A percentile compares a stretch with the other conserved stretches of the same genome.
phyloP scores from a whole-genome alignment of 2,888 invertebrate species.

The Pollenia griseotomentosa region DNA sequence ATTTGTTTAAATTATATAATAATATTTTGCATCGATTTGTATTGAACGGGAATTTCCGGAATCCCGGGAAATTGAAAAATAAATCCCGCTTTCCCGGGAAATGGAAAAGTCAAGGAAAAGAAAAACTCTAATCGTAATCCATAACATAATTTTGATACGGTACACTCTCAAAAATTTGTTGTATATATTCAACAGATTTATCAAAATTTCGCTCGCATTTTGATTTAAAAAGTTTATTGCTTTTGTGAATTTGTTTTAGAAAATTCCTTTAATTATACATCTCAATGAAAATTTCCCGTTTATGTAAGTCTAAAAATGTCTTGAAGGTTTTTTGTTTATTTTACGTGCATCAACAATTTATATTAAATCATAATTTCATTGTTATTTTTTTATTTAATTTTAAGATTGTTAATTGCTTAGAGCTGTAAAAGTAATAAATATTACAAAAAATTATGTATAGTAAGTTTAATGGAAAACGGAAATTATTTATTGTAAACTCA shows the following conservation, averaged over 20 bases:
- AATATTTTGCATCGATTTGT: too few relatives aligned
- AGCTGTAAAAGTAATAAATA: conserved; percentile 58
- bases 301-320: too few relatives aligned
- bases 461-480: conserved; percentile 19
- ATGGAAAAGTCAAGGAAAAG: too few relatives aligned
- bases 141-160: too few relatives aligned
- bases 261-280: not conserved
- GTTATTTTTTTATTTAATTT: conserved; percentile 27
- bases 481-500: conserved; percentile 29
- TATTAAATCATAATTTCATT: conserved; percentile 28
- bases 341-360: not conserved
- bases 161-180: not conserved
- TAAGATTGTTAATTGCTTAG: conserved; percentile 14
- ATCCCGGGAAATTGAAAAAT: too few relatives aligned
- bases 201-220: conserved; percentile 55
- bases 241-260: not conserved
- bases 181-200: conserved; percentile 40
- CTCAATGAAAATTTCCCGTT: too few relatives aligned
- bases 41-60: too few relatives aligned
- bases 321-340: not conserved
- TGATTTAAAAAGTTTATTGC: conserved; percentile 42
- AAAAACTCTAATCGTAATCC: too few relatives aligned
- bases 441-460: conserved; percentile 42
- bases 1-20: too few relatives aligned
- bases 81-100: too few relatives aligned